Conservation (phyloP, 1,140 invertebrate species). For the Varroa destructor region DNA sequence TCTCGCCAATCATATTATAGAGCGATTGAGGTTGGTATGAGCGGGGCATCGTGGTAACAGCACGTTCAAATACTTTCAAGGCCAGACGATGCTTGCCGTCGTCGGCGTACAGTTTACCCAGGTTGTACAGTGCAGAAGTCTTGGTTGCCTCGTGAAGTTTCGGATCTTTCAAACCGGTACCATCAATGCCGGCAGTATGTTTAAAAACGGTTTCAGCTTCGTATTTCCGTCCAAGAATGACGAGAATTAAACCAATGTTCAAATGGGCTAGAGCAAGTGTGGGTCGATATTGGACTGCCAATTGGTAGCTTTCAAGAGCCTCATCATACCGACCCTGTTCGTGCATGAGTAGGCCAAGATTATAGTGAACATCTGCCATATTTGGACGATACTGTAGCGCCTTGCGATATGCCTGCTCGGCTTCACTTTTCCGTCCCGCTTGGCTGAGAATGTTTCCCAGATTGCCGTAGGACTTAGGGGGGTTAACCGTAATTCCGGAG, state of each 20-base stretch:
- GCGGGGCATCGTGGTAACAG: constrained; percentile 60
- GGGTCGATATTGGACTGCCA: constrained; percentile 81
- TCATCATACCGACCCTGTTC: constrained; percentile 71
- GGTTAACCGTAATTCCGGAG: constrained; percentile 78
- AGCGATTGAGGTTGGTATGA: constrained; percentile 63
- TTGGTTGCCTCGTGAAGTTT: constrained; percentile 73
- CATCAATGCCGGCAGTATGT: constrained; percentile 66
- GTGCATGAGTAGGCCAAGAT: constrained; percentile 81
- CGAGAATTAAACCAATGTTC: constrained; percentile 74
- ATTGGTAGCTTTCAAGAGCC: constrained; percentile 77
- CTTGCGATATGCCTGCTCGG: constrained; percentile 68
- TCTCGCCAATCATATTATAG: constrained; percentile 73
- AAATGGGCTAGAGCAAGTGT: constrained; percentile 86
- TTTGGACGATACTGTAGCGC: constrained; percentile 74
- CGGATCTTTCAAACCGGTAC: constrained; percentile 70
- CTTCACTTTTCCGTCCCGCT: constrained; percentile 65
- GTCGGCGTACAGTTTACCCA: constrained; percentile 75
- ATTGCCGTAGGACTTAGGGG: constrained; percentile 93
- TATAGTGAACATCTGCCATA: constrained; percentile 93
- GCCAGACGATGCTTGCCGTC: constrained; percentile 59
- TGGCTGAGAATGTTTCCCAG: constrained; percentile 76
- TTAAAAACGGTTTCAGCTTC: constrained; percentile 68
- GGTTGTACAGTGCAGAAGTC: constrained; percentile 75
- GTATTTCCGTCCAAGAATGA: constrained; percentile 59
- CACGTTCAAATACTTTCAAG: constrained; percentile 72